A percentile compares a stretch with the other conserved stretches of the same genome.
Conservation (phyloP, 2,113 vertebrate genomes). For the Periophthalmodon schlosseri region DNA sequence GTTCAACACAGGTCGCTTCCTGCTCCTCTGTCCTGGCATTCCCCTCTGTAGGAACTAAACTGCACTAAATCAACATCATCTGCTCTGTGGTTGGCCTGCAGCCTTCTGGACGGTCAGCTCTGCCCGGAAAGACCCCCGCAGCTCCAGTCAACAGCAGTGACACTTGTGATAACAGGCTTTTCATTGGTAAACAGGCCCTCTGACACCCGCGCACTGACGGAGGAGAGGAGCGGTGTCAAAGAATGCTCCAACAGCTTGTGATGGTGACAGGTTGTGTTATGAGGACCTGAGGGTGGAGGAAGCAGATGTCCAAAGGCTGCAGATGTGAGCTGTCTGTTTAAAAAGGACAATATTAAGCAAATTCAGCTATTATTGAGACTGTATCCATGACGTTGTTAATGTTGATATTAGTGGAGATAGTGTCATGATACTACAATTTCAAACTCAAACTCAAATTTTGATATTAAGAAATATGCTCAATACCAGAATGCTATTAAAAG, state of each 20-base stretch:
- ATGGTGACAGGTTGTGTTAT: slow-evolving; percentile 38
- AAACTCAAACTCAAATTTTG: no score
- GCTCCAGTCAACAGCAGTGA: slow-evolving; percentile 47
- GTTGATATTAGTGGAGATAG: neutral
- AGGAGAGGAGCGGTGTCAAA: slow-evolving; percentile 35
- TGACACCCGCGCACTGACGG: slow-evolving; percentile 35
- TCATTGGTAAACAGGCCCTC: slow-evolving; percentile 41
- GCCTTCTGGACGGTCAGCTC: slow-evolving; percentile 56
- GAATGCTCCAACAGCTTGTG: slow-evolving; percentile 33
- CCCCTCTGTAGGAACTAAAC: slow-evolving; percentile 57
- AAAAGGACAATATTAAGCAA: no score
- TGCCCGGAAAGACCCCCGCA: slow-evolving; percentile 54
- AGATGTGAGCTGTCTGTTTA: slow-evolving; percentile 22
- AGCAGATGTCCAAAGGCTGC: slow-evolving; percentile 28
- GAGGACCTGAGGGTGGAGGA: neutral
- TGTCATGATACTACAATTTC: no score
- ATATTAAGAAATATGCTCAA: no score
- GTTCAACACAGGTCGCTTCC: slow-evolving; percentile 63
- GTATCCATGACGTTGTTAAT: no score
- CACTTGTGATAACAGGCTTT: slow-evolving; percentile 60
- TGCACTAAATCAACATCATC: slow-evolving; percentile 70
- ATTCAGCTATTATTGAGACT: no score
- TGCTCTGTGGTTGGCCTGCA: slow-evolving; percentile 44
- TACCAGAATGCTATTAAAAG: no score
- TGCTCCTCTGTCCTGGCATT: slow-evolving; percentile 46